Evolutionary conservation across 1,140 invertebrate genomes (phyloP), one percentile per base, ranked within the genome.

Genomic region (Zaprionus nigranus): DNA sequence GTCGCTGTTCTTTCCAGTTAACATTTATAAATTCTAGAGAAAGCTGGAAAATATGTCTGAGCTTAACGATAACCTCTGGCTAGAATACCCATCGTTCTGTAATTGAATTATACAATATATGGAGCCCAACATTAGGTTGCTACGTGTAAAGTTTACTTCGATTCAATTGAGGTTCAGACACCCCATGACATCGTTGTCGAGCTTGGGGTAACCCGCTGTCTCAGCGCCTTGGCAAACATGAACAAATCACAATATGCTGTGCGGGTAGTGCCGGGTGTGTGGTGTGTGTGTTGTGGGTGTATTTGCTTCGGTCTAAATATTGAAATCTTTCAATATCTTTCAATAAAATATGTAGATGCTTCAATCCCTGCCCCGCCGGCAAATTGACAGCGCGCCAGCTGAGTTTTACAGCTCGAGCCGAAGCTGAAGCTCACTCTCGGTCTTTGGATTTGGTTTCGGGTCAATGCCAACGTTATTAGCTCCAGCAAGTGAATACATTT

Each of bases 261-360:
- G 30, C 22, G 62, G 1, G 49, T 26, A n/a, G 62, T 2, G 6
- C 0, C 2, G 28, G n/a, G 43, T 51, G 43, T 24, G 63, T 58
- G 24, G 51, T 56, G 64, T 58, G 26, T 51, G 65, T 68, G 67
- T 43, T 59, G 65, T 68, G 67, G 38, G 40, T 54, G 38, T 43
- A 30, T 49, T 9, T 43, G 24, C 22, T 17, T 26, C 22, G 64
- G 36, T 73, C 79, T 66, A 75, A 69, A 87, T 90, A 90, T 88
- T 79, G 82, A 92, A 82, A 92, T 82, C 79, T 81, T 91, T 79
- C 90, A 87, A 91, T 91, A 90, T 90, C 84, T 87, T 91, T 92
- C 82, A 91, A 91, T 90, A 85, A 90, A 90, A 91, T 92, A 91
- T 90, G 90, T 78, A 91, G 88, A 91, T 90, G 78, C 84, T 74